These are phyloP conservation scores for Plectropomus leopardus DNA, from an alignment of 2,113 vertebrate species.

Conservation along the genomic window DNA sequence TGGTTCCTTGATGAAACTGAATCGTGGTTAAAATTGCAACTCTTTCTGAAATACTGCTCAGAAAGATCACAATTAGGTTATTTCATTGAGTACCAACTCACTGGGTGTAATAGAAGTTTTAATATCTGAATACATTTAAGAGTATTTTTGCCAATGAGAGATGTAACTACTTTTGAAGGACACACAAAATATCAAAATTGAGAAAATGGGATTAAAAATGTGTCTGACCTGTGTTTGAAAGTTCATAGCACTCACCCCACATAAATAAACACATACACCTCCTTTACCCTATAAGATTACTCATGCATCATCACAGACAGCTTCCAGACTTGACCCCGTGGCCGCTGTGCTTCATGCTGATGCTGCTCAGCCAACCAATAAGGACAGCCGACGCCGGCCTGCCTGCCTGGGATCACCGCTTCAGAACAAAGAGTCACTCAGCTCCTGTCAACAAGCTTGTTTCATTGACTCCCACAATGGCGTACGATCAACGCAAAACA, in stretches of 20 bases:
- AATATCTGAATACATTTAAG: not conserved
- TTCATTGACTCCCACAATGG: constrained; percentile 55
- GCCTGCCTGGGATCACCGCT: constrained; percentile 37
- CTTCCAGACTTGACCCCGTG: constrained; percentile 46
- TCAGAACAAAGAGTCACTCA: constrained; percentile 74
- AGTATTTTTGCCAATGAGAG: not conserved
- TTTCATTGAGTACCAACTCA: not conserved
- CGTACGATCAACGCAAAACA: constrained; percentile 43
- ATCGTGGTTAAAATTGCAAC: not conserved
- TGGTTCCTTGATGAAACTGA: not conserved
- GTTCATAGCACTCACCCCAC: not conserved
- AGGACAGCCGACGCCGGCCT: constrained; percentile 28
- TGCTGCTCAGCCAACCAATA: constrained; percentile 57
- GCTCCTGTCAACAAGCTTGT: constrained; percentile 50
- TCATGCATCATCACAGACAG: constrained; percentile 48
- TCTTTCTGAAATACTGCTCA: not conserved
- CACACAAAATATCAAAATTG: not conserved
- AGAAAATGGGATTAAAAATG: not conserved
- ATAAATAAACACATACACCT: constrained; percentile 3
- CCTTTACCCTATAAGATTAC: constrained; percentile 12
- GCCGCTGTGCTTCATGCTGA: constrained; percentile 35
- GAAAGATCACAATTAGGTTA: not conserved
- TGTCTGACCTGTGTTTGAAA: not conserved
- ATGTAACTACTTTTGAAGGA: not conserved
- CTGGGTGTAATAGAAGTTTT: not conserved